phyloP scores from a whole-genome alignment of 2,113 vertebrate species.

The Marcusenius ussheri region DNA sequence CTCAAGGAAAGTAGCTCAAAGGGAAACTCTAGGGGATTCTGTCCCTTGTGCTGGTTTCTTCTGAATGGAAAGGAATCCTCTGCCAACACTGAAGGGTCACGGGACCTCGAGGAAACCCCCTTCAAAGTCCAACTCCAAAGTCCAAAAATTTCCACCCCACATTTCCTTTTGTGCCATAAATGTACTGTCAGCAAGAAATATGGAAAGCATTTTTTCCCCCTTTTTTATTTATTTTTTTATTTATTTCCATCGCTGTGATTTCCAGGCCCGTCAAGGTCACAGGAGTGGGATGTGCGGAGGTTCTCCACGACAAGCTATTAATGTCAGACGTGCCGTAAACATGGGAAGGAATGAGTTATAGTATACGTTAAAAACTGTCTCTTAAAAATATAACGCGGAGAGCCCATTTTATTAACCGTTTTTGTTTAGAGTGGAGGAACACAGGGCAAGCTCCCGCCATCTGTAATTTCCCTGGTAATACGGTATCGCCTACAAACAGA shows the following conservation, averaged over 20 bases:
- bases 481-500: background rate
- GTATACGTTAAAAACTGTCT: background rate
- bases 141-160: background rate
- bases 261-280: conserved; percentile 18
- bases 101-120: background rate
- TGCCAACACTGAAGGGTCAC: background rate
- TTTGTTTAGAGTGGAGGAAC: background rate
- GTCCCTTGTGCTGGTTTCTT: background rate
- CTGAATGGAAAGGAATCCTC: background rate
- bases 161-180: background rate
- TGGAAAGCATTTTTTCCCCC: background rate
- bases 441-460: background rate
- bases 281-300: background rate
- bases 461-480: background rate
- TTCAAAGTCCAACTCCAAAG: no score
- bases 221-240: background rate
- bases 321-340: conserved; percentile 20
- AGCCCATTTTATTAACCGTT: background rate
- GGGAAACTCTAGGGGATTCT: background rate
- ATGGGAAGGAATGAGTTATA: conserved; percentile 10
- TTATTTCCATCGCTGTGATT: background rate
- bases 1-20: background rate
- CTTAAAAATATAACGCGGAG: conserved; percentile 5
- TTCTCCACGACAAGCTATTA: conserved; percentile 20
- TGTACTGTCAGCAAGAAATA: conserved; percentile 15